phyloP scores from a whole-genome alignment of 2,888 invertebrate genomes.

The Koerneria pararmatus region DNA sequence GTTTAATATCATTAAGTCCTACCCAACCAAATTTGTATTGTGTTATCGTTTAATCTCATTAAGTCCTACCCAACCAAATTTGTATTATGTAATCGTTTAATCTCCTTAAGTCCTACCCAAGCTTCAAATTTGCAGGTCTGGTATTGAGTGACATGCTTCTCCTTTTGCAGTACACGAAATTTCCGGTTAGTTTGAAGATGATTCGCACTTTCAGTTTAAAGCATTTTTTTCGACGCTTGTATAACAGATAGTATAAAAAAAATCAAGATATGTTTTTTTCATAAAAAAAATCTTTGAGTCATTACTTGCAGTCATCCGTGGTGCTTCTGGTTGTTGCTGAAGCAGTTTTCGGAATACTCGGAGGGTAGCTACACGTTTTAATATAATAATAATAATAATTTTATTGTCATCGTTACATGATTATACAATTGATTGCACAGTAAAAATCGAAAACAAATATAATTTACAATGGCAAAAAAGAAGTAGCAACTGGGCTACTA shows the following conservation, averaged over 20 bases:
- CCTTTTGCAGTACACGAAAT: constrained; percentile 16
- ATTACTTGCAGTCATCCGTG: constrained; percentile 22
- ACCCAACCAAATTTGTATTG: too few species aligned
- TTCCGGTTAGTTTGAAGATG: constrained; percentile 9
- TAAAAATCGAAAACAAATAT: too few species aligned
- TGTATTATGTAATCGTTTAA: neutral
- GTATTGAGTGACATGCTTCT: constrained; percentile 15
- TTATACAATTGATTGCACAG: too few species aligned
- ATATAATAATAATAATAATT: too few species aligned
- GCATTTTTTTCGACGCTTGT: constrained; percentile 5
- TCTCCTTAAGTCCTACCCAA: neutral
- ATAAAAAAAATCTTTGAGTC: neutral
- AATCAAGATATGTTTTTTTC: too few species aligned
- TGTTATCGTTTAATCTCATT: too few species aligned
- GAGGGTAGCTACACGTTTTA: constrained; percentile 28
- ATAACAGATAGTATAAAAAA: neutral
- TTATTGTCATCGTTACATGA: too few species aligned
- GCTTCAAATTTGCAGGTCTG: neutral
- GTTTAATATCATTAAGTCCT: too few species aligned
- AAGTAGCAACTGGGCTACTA: too few species aligned
- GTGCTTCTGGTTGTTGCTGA: constrained; percentile 24
- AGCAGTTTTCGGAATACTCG: constrained; percentile 25
- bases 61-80: too few species aligned
- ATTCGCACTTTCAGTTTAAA: neutral
- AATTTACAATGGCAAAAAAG: too few species aligned